A percentile compares a stretch with the other conserved stretches of the same genome.
Conservation (phyloP, 2,113 vertebrate species). For the Amphiprion ocellaris region DNA sequence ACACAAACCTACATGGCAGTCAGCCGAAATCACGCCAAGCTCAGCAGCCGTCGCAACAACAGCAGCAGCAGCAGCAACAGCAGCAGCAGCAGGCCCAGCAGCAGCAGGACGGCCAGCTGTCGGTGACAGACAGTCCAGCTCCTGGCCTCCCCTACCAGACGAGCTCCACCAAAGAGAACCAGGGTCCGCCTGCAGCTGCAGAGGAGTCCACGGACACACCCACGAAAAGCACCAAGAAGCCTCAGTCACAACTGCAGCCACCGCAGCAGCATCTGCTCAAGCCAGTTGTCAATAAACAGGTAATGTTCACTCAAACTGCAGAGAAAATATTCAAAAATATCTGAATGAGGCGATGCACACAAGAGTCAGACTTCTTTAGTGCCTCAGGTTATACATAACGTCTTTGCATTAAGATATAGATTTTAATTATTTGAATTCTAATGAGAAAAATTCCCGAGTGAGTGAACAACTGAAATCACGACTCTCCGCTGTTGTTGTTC, state of each 20-base stretch:
- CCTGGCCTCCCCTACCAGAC: conserved; percentile 87
- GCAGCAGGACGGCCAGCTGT: conserved; percentile 87
- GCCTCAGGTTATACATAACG: no score
- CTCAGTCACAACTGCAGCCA: conserved; percentile 79
- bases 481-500: conserved; percentile 13
- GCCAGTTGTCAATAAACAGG: conserved; percentile 84
- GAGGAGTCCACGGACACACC: conserved; percentile 79
- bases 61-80: conserved; percentile 26
- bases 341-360: no score
- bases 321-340: not conserved
- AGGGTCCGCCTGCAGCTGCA: conserved; percentile 54
- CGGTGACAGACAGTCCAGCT: conserved; percentile 88
- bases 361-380: no score
- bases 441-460: not conserved
- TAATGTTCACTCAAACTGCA: conserved; percentile 25
- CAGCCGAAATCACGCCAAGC: conserved; percentile 65
- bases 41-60: conserved; percentile 51
- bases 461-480: not conserved
- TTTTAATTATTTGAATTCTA: not conserved
- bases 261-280: conserved; percentile 85
- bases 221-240: conserved; percentile 81
- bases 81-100: conserved; percentile 43
- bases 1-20: conserved; percentile 85
- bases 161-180: conserved; percentile 81
- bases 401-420: no score